phyloP scores from a whole-genome alignment of 2,888 invertebrate genomes.

The Rhaphigaster nebulosa region DNA sequence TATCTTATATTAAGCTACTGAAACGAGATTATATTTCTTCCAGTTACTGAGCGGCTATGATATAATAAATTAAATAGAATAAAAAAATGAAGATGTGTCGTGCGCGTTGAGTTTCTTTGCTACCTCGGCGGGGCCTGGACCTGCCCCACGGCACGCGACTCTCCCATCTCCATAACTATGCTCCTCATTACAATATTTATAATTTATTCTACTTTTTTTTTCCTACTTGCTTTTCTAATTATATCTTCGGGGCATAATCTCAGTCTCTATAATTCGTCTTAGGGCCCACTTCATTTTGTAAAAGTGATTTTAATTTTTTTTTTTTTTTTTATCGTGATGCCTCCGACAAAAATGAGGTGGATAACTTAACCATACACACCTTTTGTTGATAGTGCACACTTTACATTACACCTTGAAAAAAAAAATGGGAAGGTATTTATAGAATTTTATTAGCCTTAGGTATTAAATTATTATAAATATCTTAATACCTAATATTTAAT shows the following conservation, averaged over 20 bases:
- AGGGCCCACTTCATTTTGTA: constrained; percentile 53
- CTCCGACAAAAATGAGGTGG: background rate
- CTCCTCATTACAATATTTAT: constrained; percentile 48
- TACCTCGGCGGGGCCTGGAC: background rate
- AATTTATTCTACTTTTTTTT: constrained; percentile 55
- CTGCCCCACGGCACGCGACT: constrained; percentile 55
- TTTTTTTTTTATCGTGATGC: background rate
- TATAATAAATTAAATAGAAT: background rate
- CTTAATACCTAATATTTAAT: too few species aligned
- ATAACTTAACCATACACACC: constrained; percentile 48
- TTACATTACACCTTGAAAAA: constrained; percentile 15
- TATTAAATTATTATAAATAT: background rate
- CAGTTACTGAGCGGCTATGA: background rate
- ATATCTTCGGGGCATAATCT: constrained; percentile 36
- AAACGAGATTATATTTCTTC: background rate
- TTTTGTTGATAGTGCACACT: constrained; percentile 26
- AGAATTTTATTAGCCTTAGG: background rate
- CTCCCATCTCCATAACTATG: constrained; percentile 30
- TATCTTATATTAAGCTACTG: background rate
- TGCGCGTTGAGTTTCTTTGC: background rate
- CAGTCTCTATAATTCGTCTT: constrained; percentile 47
- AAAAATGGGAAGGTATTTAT: background rate
- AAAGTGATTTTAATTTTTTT: constrained; percentile 51
- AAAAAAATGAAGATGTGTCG: background rate
- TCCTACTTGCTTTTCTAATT: constrained; percentile 47